These are phyloP conservation scores for Spodoptera litura DNA, from an alignment of 1,140 invertebrate genomes.

Conservation along the genomic window DNA sequence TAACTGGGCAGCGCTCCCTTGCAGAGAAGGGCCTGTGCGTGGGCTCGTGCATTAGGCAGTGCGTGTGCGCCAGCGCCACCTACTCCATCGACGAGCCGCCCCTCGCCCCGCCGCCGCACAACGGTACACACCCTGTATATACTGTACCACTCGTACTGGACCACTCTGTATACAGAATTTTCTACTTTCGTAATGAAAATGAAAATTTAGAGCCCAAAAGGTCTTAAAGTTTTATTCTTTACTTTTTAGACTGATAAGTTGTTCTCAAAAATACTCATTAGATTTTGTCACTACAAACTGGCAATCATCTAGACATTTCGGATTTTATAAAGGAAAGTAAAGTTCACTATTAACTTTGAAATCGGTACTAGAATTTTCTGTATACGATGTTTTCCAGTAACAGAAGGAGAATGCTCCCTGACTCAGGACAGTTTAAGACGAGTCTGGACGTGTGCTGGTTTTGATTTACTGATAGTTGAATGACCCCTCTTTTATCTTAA, in stretches of 20 bases:
- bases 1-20: slow-evolving; percentile 26
- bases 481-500: neutral
- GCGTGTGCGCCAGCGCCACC: slow-evolving; percentile 77
- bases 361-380: slow-evolving; percentile 4
- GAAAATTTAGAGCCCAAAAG: no score
- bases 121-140: slow-evolving; percentile 61
- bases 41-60: slow-evolving; percentile 83
- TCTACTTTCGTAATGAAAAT: neutral
- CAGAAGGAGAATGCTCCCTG: slow-evolving; percentile 13
- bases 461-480: slow-evolving; percentile 38
- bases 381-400: slow-evolving; percentile 2
- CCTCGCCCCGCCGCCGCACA: slow-evolving; percentile 60
- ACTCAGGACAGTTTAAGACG: slow-evolving; percentile 15
- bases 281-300: neutral
- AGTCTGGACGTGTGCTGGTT: slow-evolving; percentile 18
- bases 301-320: neutral
- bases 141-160: slow-evolving; percentile 22
- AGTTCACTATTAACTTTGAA: no score
- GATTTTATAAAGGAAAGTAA: no score
- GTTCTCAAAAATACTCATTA: neutral
- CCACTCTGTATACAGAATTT: slow-evolving; percentile 5
- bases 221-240: no score
- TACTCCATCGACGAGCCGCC: slow-evolving; percentile 79
- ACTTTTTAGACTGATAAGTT: no score
- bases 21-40: slow-evolving; percentile 81